Evolutionary conservation across 64 coral and sea anemone genomes (phyloP), one percentile per base, ranked within the genome.

Genomic region (Pocillopora damicornis): DNA sequence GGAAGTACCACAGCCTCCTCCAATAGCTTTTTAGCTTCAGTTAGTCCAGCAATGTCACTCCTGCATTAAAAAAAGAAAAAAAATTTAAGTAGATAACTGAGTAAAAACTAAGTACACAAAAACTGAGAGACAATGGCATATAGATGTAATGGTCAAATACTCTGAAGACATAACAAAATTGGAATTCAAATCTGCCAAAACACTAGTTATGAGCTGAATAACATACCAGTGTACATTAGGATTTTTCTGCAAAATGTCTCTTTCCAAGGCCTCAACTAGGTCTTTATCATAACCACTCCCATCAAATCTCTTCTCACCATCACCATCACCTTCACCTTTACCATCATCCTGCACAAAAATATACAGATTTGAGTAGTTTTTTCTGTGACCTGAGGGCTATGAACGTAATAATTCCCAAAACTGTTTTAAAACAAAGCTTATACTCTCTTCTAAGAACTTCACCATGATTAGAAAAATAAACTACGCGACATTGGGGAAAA

Each of bases 151-250:
- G 42, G 42, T 51, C 42, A 51, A 51, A 51, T 51, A 51, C 42
- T 51, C 42, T 51, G 42, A 51, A 51, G 3, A 51, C 42, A 51
- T 4, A 51, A 0, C 42, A 51, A 51, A 51, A 7, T 51, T 51
- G 42, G 42, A 51, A 51, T 51, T 51, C 42, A 51, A 51, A 51
- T 13, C 65, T 35, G 14, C 66, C 8, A 51, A 51, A 51, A 51
- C 18, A 59, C 60, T 37, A 37, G 7, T n/a, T 17, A 23, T 72
- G 15, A 68, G 37, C 20, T 42, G 22, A 58, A 30, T 61, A 51
- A 61, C 93, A 86, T 83, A 99, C 97, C 97, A 99, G 79, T 99
- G 97, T 63, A 99, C 97, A 93, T 99, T 99, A 9, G 97, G 97
- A 86, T 99, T 99, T 25, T 86, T 94, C 86, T 99, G 97, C 26